Conservation (phyloP, 2,113 vertebrate genomes). For the Puntigrus tetrazona region DNA sequence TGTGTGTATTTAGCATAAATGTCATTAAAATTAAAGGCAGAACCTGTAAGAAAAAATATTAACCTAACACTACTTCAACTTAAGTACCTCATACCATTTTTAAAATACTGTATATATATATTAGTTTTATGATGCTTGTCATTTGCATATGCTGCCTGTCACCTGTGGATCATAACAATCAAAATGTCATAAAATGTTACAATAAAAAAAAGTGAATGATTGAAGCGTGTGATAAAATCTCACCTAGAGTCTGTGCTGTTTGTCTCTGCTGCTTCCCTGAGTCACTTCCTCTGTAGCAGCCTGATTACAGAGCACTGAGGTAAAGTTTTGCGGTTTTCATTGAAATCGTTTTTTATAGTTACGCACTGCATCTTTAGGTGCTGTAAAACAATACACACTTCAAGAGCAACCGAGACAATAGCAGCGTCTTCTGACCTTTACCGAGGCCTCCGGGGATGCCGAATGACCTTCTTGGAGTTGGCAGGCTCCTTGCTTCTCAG, state of each 20-base stretch:
- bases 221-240: not conserved
- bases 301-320: not conserved
- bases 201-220: not conserved
- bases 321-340: not conserved
- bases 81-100: not conserved
- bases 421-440: slow-evolving; percentile 11
- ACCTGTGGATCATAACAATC: not conserved
- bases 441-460: slow-evolving; percentile 30
- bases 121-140: not conserved
- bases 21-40: not conserved
- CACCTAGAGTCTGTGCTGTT: not conserved
- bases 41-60: not conserved
- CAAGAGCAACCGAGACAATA: not conserved
- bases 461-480: not conserved
- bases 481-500: not conserved
- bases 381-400: not conserved
- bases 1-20: not conserved
- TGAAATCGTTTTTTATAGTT: not conserved
- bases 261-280: not conserved
- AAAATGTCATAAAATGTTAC: not conserved
- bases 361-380: not conserved
- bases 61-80: not conserved
- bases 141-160: not conserved
- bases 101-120: not conserved
- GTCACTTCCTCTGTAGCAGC: not conserved